Base-by-base conservation (phyloP, 30 jellyfish, hydroid and myxozoan species). In the Kudoa iwatai region DNA sequence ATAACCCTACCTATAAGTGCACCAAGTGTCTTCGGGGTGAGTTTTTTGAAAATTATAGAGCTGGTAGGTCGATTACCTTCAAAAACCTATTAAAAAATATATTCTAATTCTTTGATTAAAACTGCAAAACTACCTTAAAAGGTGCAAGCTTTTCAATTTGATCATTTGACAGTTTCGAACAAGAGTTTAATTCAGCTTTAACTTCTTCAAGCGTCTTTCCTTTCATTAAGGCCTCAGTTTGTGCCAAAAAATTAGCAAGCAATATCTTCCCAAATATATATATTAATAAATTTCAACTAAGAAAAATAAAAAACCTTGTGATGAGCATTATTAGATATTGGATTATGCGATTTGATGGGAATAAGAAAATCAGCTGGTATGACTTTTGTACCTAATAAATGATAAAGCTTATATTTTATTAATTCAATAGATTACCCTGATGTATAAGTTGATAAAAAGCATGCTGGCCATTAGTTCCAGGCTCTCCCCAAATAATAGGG, bases 171-270 rank as follows among this genome's bases (percentile, higher is more conserved):
- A 34, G 32, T 9, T 68, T 68, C 11, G 74, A 32, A 1, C 43
- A 33, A 28, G 36, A 28, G 33, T 47, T 69, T 3, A 79, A 58
- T 25, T 79, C 98, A 6, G 41, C 39, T 22, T 61, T 51, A 3
- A 84, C 98, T 33, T 63, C 88, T 2, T 53, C 65, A 17, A 32
- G 39, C 12, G 89, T 53, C 40, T 79, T 79, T 0, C 98, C 98
- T 32, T 62, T 64, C 98, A 79, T 79, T 24, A 79, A 49, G 0
- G 98, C 98, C 47, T 79, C 98, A 2, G 98, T 79, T 40, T 79
- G 98, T 1, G 98, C 98, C 33, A 79, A 48, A 59, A 81, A 79
- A 36, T 79, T 79, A 16, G 98, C 86, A 13, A 55, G 44, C 50
- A 79, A 35, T 23, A 79, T 79, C 86, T 67, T 19, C 23, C 25